Base-by-base conservation (phyloP, 2,888 invertebrate genomes). In the Oscheius onirici region DNA sequence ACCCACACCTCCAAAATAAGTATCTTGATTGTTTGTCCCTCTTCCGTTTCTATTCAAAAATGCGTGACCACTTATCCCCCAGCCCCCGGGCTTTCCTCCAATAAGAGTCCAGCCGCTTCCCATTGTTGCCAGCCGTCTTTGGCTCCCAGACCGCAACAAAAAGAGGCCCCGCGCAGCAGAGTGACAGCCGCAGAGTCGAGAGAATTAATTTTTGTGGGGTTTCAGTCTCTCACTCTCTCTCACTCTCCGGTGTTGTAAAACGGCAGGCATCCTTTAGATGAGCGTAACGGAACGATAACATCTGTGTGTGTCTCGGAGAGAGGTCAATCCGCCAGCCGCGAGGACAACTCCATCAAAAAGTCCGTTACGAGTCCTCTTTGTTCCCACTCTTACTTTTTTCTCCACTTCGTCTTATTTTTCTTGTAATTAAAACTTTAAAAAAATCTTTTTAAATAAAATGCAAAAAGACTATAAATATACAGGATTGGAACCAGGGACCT, bases 201-300 rank as follows among this genome's bases (percentile, higher is more conserved):
- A n/a, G 63, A 63, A 63, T 63, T 63, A 63, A 63, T 63, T 63
- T 58, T 58, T 58, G 58, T 17, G n/a, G 55, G 58, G 41, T 41
- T 58, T 43, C 34, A 34, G 2, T 11, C 41, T 58, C 52, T 24
- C 34, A 22, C 26, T 28, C 55, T 24, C 24, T 10, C 41, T 40
- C 34, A 34, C 44, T 24, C 22, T n/a, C 41, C 17, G 34, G 43
- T 24, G 60, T 13, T 63, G 63, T 63, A 63, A 63, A 63, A 46
- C 34, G 40, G 17, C 46, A 17, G 22, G 17, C 49, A 17, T 17
- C 22, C 49, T 22, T 28, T 49, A 28, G 63, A n/a, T 17, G 24
- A 63, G 63, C 63, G 63, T 63, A 63, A 63, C 63, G 49, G 46
- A 46, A 63, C 58, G 63, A 63, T 63, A 63, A 63, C 63, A 63